Evolutionary conservation across 2,888 invertebrate genomes (phyloP).

Genomic region (Aporophyla nigra): DNA sequence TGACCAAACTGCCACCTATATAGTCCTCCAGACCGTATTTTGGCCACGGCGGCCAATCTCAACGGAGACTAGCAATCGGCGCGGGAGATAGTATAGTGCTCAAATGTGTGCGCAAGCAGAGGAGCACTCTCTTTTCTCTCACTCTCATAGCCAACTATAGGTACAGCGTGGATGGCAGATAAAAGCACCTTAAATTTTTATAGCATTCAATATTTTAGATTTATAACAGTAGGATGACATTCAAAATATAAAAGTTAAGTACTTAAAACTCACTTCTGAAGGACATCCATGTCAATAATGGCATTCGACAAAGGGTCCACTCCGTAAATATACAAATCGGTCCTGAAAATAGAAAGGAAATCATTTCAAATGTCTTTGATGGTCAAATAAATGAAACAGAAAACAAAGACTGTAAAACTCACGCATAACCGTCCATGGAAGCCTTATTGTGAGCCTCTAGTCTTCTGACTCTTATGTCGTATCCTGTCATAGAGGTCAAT

Average conservation of each 20-base stretch:
- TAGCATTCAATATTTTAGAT: background rate
- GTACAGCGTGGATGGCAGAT: background rate
- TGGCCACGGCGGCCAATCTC: no score
- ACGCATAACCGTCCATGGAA: conserved; percentile 93
- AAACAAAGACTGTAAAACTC: conserved; percentile 78
- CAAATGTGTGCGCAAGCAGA: no score
- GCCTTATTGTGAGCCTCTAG: conserved; percentile 94
- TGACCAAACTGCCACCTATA: background rate
- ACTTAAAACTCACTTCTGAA: conserved; percentile 92
- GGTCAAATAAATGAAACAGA: background rate
- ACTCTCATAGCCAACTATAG: no score
- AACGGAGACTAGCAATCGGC: no score
- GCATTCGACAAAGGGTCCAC: conserved; percentile 95
- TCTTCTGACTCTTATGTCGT: conserved; percentile 94
- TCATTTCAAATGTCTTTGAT: background rate
- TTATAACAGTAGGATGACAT: background rate
- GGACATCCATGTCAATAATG: conserved; percentile 94
- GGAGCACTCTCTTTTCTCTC: no score
- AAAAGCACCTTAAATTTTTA: background rate
- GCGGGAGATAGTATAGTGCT: no score
- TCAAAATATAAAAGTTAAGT: background rate
- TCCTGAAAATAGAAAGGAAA: conserved; percentile 90
- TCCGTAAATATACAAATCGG: conserved; percentile 96
- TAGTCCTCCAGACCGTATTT: no score
- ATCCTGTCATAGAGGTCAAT: conserved; percentile 94